A percentile compares a stretch with the other conserved stretches of the same genome.
Evolutionary conservation across 2,797 vertebrate species (phyloP).

Genomic region (Mormyrus proboscirostris): DNA sequence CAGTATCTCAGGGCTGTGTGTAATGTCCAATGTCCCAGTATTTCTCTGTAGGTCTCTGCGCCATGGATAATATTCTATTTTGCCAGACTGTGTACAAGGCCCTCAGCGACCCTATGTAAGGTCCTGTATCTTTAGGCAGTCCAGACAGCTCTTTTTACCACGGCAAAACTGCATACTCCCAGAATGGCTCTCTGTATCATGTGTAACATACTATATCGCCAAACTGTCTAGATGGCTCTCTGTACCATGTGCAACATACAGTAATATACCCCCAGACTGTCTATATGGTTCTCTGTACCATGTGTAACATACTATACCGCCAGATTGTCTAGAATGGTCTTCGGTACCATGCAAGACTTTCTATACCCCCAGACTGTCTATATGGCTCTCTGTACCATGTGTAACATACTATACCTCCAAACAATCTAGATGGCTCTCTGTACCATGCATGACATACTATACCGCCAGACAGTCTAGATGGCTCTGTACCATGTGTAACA

Average conservation of each 20-base stretch:
- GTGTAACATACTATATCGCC: background rate
- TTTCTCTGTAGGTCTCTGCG: background rate
- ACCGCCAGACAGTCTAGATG: background rate
- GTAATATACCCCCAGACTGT: background rate
- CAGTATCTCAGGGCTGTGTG: background rate
- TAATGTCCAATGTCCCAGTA: background rate
- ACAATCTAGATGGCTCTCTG: background rate
- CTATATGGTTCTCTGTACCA: background rate
- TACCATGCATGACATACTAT: constrained; percentile 45
- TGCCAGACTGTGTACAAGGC: background rate
- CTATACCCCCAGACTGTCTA: no score
- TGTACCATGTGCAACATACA: background rate
- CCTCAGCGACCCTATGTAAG: background rate
- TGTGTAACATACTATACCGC: background rate
- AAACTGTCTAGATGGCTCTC: background rate
- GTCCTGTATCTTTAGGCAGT: background rate
- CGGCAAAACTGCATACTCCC: background rate
- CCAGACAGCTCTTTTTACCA: background rate
- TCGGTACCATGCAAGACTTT: no score
- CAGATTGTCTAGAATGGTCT: no score
- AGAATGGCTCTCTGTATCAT: no score
- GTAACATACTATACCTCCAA: background rate
- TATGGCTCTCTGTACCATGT: no score
- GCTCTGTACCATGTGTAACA: background rate
- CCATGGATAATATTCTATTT: background rate